phyloP scores from a whole-genome alignment of 37 sponge, comb jelly and placozoan genomes.

The Tethya wilhelma region DNA sequence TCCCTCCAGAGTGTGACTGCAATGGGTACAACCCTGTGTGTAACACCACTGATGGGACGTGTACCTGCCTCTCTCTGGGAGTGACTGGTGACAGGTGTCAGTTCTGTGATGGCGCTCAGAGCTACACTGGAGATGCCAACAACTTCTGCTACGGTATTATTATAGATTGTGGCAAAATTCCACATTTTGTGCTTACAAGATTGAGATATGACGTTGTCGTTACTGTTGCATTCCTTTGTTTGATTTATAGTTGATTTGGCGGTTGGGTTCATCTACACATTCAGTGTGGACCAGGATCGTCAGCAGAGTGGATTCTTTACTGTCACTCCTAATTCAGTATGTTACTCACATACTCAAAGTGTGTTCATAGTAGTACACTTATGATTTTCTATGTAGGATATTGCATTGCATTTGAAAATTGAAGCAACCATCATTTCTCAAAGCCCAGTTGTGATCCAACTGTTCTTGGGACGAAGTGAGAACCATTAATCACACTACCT shows the following conservation, averaged over 20 bases:
- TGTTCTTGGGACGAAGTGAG: slow-evolving; percentile 64
- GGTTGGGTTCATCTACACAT: slow-evolving; percentile 51
- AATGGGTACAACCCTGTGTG: slow-evolving; percentile 66
- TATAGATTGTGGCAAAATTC: neutral
- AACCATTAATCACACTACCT: neutral
- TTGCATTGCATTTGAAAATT: slow-evolving; percentile 34
- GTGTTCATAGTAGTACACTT: neutral
- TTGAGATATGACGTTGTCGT: neutral
- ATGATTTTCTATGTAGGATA: slow-evolving; percentile 19
- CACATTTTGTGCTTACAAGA: neutral
- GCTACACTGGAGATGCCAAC: slow-evolving; percentile 40
- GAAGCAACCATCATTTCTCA: slow-evolving; percentile 23
- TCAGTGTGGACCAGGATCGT: neutral
- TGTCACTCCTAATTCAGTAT: slow-evolving; percentile 18
- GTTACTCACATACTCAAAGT: neutral
- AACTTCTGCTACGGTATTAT: slow-evolving; percentile 75
- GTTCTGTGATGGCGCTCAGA: slow-evolving; percentile 9
- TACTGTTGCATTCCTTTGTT: neutral
- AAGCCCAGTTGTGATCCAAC: slow-evolving; percentile 10
- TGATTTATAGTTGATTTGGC: neutral
- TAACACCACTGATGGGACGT: slow-evolving; percentile 54
- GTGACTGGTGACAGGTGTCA: slow-evolving; percentile 56
- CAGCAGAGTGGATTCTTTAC: slow-evolving; percentile 22
- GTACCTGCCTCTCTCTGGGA: slow-evolving; percentile 50
- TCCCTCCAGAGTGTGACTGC: slow-evolving; percentile 76